Evolutionary conservation across 2,797 vertebrate genomes (phyloP).

Genomic region (Lycodopsis pacificus): DNA sequence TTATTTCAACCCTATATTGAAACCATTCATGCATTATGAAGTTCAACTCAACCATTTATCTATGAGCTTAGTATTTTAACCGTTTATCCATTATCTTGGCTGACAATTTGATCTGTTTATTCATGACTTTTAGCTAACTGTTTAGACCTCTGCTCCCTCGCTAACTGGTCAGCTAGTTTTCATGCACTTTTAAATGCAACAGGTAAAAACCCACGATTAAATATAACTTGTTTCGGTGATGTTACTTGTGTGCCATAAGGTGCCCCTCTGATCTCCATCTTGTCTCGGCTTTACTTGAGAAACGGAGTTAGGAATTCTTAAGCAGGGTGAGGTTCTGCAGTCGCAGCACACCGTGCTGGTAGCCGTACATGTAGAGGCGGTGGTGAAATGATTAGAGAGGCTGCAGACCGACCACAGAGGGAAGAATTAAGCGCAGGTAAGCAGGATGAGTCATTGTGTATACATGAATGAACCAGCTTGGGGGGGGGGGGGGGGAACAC

Average conservation of each 20-base stretch:
- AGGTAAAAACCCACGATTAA: background rate
- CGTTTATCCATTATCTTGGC: background rate
- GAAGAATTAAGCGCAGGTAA: conserved; percentile 50
- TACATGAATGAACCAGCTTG: conserved; percentile 29
- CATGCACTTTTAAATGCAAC: background rate
- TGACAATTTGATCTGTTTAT: background rate
- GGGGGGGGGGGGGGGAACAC: background rate
- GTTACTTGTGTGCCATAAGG: conserved; percentile 8
- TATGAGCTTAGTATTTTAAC: background rate
- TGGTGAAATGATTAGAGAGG: conserved; percentile 25
- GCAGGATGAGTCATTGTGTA: conserved; percentile 45
- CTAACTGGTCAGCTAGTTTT: background rate
- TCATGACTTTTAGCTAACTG: background rate
- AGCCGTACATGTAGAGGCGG: conserved; percentile 32
- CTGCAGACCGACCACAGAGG: conserved; percentile 39
- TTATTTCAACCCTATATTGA: background rate
- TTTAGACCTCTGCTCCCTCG: background rate
- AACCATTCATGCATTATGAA: background rate
- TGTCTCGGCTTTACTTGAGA: conserved; percentile 26
- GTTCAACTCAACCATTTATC: background rate
- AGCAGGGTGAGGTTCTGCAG: conserved; percentile 40
- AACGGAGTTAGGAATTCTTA: conserved; percentile 35
- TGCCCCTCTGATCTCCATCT: conserved; percentile 20
- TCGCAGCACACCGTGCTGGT: conserved; percentile 27
- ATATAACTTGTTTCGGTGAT: conserved; percentile 16